Evolutionary conservation across 2,113 vertebrate genomes (phyloP), one percentile per base, ranked within the genome.

Genomic region (Pyxicephalus adspersus): DNA sequence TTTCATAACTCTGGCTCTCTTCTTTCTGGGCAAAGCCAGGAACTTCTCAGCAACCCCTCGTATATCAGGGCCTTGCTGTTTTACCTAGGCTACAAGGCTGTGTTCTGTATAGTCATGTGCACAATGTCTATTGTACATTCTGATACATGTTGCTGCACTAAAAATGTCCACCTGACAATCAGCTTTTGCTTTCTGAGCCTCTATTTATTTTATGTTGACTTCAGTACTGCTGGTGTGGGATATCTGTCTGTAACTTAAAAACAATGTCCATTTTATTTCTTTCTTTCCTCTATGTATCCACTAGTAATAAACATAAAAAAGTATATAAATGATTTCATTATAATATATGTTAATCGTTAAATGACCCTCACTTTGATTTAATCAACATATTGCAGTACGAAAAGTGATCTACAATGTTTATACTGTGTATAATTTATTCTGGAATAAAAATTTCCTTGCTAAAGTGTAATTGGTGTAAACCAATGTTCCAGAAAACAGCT

Each of bases 401-500:
- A 58, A 34, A 18, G 81, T 72, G 75, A 84, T 18, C n/a, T 3
- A 83, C 71, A 77, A 77, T 18, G 3, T 8, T 66, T 83, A 74
- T 79, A 25, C 52, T 83, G 54, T 77, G 71, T 26, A 76, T 80
- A 67, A 60, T 83, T 85, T 76, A 78, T 71, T 83, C 72, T 72
- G 31, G 60, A 76, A 64, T 83, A 60, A 83, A 7, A 66, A 71
- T 66, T 26, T 84, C 29, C 54, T 81, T 83, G 64, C 84, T 81
- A 66, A 86, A 64, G 31, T 85, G 50, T 55, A 84, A 80, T 84
- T 87, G 77, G 77, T 77, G 70, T 19, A 83, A 82, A 86, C 45
- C 80, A 83, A 68, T 79, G 76, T 83, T 86, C 83, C 78, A 86
- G 83, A 85, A 88, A 88, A 75, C 31, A 85, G 70, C 86, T 87